Base-by-base conservation (phyloP, 1,140 invertebrate genomes). In the Apis dorsata region DNA sequence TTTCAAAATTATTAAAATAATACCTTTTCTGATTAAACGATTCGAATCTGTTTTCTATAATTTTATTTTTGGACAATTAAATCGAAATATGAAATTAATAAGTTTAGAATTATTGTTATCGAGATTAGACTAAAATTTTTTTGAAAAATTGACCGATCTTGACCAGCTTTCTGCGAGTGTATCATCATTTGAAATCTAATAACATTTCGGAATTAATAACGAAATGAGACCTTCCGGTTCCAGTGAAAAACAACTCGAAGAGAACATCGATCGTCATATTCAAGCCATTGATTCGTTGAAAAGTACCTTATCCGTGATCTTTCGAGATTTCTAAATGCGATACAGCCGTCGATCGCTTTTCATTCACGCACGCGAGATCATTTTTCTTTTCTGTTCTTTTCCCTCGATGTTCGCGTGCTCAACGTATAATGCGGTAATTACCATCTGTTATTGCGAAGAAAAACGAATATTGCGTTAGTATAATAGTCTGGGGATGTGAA, bases 201-300 rank as follows among this genome's bases (percentile, higher is more conserved):
- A 28, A 11, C 75, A 53, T 65, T 74, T 79, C 72, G 57, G 44
- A 85, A 82, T 81, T 82, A 82, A 86, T 60, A 62, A 78, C 69
- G 70, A 68, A 17, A 7, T 15, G 1, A 5, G 15, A 1, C 2
- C 53, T 28, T 68, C 28, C 53, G 28, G 15, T 68, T 57, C 21
- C 28, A n/a, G 1, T 21, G 53, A 19, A 2, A 53, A 68, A 59
- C 53, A 7, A 78, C 34, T 15, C 53, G 34, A 55, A 13, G 12
- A 13, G 12, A 69, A 11, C 5, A 9, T 66, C 17, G 44, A 1
- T 28, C n/a, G 53, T 57, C 28, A 44, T 44, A 34, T 68, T 78
- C 13, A 59, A 69, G 15, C 53, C 28, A 21, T 69, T 44, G 53
- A 17, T 69, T 69, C 21, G 10, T 7, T 21, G 44, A 21, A 66